These are phyloP conservation scores for Gallinago paraguaiae DNA, from an alignment of 2,113 vertebrate genomes.

Conservation along the genomic window DNA sequence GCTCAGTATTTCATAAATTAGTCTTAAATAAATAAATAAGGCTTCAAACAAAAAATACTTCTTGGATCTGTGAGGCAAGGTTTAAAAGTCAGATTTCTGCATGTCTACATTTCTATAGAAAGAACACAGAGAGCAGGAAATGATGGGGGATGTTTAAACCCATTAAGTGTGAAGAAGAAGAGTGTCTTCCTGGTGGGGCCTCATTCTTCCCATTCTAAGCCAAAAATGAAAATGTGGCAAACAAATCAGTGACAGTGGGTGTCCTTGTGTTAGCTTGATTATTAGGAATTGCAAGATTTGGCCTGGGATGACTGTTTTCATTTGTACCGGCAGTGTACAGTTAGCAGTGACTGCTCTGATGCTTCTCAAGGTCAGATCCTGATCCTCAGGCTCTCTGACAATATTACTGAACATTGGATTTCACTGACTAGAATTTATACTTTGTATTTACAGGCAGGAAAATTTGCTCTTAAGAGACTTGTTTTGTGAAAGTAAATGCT, in stretches of 20 bases:
- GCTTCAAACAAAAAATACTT: neutral
- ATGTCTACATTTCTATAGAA: neutral
- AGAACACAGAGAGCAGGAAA: neutral
- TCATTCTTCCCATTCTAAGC: neutral
- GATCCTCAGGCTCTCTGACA: neutral
- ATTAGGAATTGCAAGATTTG: neutral
- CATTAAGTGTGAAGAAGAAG: neutral
- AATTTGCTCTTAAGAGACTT: neutral
- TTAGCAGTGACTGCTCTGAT: neutral
- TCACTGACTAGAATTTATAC: neutral
- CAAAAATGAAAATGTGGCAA: neutral
- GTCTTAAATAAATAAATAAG: neutral
- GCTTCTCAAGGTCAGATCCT: slow-evolving; percentile 7
- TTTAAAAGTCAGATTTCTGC: neutral
- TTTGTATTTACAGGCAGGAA: neutral
- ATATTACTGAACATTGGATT: neutral
- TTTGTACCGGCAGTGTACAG: neutral
- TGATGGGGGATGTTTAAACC: neutral
- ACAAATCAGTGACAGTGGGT: neutral
- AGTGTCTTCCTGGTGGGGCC: neutral
- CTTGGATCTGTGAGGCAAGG: neutral
- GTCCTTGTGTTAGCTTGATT: neutral
- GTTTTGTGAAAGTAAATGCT: neutral
- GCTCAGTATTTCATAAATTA: neutral
- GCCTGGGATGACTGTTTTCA: neutral